Base-by-base conservation (phyloP, 2,113 vertebrate species). In the Centropus bengalensis region DNA sequence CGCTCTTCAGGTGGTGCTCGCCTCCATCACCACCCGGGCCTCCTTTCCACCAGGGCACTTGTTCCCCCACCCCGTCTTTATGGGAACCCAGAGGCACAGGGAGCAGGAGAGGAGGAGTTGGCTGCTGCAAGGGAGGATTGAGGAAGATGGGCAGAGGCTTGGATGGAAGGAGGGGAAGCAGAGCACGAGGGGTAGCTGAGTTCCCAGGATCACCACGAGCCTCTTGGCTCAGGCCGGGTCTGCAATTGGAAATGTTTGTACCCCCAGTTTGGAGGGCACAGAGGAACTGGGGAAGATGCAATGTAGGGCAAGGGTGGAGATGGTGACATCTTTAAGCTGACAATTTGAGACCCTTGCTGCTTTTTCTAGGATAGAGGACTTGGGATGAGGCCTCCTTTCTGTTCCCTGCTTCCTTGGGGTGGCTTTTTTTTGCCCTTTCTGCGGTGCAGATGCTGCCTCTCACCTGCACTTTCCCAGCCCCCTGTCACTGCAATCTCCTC, bases 401-500 rank as follows among this genome's bases (percentile, higher is more conserved):
- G 73, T 83, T 90, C 80, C 67, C 58, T 87, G 49, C 84, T 82
- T 81, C 63, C 84, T 71, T 67, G 58, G 87, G 91, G 62, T 91
- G 67, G 38, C 83, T 93, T 81, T 84, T 38, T 69, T 93, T 87
- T 82, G 73, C 84, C 78, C 66, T 55, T 33, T 54, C 68, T 73
- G 89, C 83, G 47, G 63, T 56, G 55, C 80, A 60, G 82, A 54
- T 82, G 36, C 64, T 59, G 64, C 78, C 77, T 75, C 81, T n/a
- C 45, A 42, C 4, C 3, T 42, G 80, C 38, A 24, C 63, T 45
- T 47, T 66, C 60, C 16, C 54, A 70, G 80, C 79, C 55, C 75
- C 81, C 70, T 82, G 55, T 94, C 94, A 74, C 93, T 82, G 36
- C 80, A 77, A 56, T 59, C 88, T 95, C 81, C 94, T 86, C 49